Base-by-base conservation (phyloP, 1,140 invertebrate species). In the Bombyx mori region DNA sequence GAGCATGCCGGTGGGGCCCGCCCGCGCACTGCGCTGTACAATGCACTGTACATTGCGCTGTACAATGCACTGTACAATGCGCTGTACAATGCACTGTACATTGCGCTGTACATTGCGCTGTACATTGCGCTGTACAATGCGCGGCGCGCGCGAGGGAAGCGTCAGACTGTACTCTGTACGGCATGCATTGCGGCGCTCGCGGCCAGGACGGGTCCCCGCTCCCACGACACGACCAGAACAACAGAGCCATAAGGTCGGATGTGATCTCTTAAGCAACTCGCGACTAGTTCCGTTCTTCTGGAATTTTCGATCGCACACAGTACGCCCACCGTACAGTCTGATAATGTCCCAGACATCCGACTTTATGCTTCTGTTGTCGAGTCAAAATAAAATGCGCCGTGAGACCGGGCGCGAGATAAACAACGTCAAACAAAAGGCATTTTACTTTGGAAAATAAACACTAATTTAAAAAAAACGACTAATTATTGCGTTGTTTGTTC, bases 1-100 rank as follows among this genome's bases (percentile, higher is more conserved):
- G 71, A 77, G 79, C 82, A 84, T 84, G 81, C 81, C 76, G 76
- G 75, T 83, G 82, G 80, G 80, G 82, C 78, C 79, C 81, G 75
- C 82, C 74, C 79, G 75, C 75, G 66, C 69, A 65, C 35, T 9
- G 26, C 26, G 4, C 26, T 5, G 26, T 35, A 35, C 26, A 35
- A 2, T 35, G 26, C 26, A 35, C 26, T 5, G 26, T 18, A 18
- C 12, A 18, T 0, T 18, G 12, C 12, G 12, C 12, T 18, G 12
- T 18, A 18, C 12, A 18, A 0, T 18, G 12, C 12, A 1, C 12
- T 18, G 12, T 18, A 18, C 12, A 18, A 0, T 18, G 12, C 12
- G 1, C 12, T 18, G 12, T 18, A 18, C 12, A 18, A 18, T 18
- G 12, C 12, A 1, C 12, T 18, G 12, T 18, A 18, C 12, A 18